Conservation (phyloP, 2,113 vertebrate genomes). For the Caranx ignobilis region DNA sequence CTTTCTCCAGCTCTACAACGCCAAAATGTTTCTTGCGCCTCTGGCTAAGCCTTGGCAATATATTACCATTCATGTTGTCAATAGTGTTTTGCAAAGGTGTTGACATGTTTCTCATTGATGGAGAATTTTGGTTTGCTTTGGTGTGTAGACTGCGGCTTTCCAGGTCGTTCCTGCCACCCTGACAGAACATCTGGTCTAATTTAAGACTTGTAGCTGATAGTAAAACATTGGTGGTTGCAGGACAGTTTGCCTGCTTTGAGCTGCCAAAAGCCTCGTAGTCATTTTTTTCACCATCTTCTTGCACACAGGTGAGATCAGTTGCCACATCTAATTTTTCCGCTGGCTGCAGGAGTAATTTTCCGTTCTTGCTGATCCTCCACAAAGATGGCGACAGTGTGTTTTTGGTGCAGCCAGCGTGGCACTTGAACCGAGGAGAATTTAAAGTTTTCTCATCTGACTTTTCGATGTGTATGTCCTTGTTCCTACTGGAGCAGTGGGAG, state of each 20-base stretch:
- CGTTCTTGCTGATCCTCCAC: constrained; percentile 87
- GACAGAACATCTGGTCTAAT: constrained; percentile 83
- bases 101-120: constrained; percentile 82
- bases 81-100: constrained; percentile 89
- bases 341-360: constrained; percentile 85
- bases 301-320: constrained; percentile 87
- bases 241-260: constrained; percentile 85
- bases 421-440: constrained; percentile 81
- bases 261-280: constrained; percentile 83
- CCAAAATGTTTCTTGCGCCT: constrained; percentile 57
- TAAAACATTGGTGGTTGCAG: constrained; percentile 80
- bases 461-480: constrained; percentile 11
- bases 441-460: not conserved
- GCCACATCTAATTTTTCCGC: constrained; percentile 85
- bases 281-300: constrained; percentile 83
- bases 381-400: constrained; percentile 82
- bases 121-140: constrained; percentile 85
- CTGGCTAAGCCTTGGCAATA: constrained; percentile 89
- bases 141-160: constrained; percentile 81
- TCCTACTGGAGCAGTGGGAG: constrained; percentile 81
- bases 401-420: constrained; percentile 82
- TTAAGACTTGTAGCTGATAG: constrained; percentile 84
- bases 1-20: constrained; percentile 74
- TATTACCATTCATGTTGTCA: constrained; percentile 88
- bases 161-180: constrained; percentile 78